phyloP scores from a whole-genome alignment of 2,113 vertebrate genomes.

The Myrmecophaga tridactyla region DNA sequence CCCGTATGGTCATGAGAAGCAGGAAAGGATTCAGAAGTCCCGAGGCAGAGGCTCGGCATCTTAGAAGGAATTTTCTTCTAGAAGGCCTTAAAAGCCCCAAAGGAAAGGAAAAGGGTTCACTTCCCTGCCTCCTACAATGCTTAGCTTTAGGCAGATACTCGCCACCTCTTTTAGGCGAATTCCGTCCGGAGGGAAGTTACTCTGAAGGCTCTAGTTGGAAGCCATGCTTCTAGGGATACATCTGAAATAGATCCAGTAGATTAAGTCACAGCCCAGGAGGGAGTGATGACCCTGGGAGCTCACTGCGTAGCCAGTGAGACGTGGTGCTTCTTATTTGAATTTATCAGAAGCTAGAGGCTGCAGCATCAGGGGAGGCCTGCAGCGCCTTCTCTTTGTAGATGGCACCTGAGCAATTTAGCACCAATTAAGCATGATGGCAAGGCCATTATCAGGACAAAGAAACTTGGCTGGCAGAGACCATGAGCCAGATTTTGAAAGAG shows the following conservation, averaged over 20 bases:
- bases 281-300: not conserved
- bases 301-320: not conserved
- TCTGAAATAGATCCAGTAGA: not conserved
- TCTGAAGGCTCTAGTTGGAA: not conserved
- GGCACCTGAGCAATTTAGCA: not conserved
- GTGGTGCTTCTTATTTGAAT: not conserved
- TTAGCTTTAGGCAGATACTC: not conserved
- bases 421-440: not conserved
- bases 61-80: not conserved
- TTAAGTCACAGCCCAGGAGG: not conserved
- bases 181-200: accelerated
- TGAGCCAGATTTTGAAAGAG: not conserved
- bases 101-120: not conserved
- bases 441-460: not conserved
- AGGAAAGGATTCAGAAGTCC: not conserved
- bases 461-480: not conserved
- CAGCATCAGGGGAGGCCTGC: not conserved
- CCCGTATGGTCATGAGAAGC: not conserved
- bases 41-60: not conserved
- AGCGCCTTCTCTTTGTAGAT: not conserved
- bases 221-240: not conserved
- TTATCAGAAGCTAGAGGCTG: not conserved
- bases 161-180: not conserved
- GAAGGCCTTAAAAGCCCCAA: not conserved
- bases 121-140: not conserved